Evolutionary conservation across 2,888 invertebrate genomes (phyloP).

Genomic region (Coleophora flavipennella): DNA sequence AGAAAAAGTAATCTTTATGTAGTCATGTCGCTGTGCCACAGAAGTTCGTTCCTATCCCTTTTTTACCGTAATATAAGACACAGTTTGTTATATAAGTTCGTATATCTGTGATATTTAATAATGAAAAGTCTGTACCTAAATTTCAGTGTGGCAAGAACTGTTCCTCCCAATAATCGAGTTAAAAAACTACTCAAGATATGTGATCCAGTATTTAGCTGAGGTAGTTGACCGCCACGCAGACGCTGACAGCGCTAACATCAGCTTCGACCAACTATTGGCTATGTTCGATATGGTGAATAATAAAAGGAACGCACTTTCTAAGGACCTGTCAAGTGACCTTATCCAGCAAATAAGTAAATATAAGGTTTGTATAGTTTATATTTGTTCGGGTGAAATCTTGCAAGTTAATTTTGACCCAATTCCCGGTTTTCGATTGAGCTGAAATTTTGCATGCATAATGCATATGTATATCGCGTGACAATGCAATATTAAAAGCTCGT

Average conservation of each 20-base stretch:
- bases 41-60: no score
- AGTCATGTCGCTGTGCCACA: no score
- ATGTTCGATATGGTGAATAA: slow-evolving; percentile 74
- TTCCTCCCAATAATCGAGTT: slow-evolving; percentile 81
- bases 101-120: neutral
- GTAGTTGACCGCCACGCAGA: slow-evolving; percentile 55
- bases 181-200: slow-evolving; percentile 78
- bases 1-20: no score
- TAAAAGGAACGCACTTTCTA: slow-evolving; percentile 69
- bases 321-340: slow-evolving; percentile 70
- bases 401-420: no score
- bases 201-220: slow-evolving; percentile 74
- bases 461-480: no score
- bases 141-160: slow-evolving; percentile 81
- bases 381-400: no score
- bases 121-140: slow-evolving; percentile 1
- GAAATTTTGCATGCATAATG: no score
- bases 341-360: slow-evolving; percentile 66
- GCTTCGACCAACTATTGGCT: slow-evolving; percentile 71
- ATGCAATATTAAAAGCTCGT: no score
- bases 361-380: slow-evolving; percentile 50
- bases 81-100: no score
- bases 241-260: slow-evolving; percentile 48
- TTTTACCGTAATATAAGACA: no score
- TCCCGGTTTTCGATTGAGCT: no score